Conservation (phyloP, 2,797 vertebrate species). For the Limnodromus scolopaceus region DNA sequence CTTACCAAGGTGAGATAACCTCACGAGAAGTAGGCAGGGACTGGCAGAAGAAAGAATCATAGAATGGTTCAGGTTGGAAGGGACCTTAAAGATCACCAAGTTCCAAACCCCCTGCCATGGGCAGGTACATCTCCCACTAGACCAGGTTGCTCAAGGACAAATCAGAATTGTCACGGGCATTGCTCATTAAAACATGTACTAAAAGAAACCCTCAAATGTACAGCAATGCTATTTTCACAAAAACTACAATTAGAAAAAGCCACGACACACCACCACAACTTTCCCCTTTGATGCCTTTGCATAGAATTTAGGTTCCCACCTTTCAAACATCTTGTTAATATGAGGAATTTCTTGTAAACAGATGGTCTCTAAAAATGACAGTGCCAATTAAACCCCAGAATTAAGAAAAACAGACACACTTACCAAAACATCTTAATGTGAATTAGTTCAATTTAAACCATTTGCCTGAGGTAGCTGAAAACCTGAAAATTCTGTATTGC, state of each 20-base stretch:
- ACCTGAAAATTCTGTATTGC: background rate
- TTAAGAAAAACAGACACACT: constrained; percentile 11
- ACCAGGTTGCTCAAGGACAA: background rate
- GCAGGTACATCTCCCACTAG: too few relatives aligned
- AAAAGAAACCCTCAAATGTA: background rate
- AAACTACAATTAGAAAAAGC: background rate
- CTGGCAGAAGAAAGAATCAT: too few relatives aligned
- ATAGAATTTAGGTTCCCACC: background rate
- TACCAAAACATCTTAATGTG: constrained; percentile 9
- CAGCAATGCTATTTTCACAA: background rate
- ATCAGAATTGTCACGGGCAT: background rate
- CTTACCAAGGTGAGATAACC: too few relatives aligned
- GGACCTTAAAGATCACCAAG: too few relatives aligned
- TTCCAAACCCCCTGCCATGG: too few relatives aligned
- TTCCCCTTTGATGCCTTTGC: background rate
- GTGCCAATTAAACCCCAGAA: background rate
- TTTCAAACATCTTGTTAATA: background rate
- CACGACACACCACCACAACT: background rate
- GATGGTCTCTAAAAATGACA: constrained; percentile 36
- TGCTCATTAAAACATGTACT: background rate
- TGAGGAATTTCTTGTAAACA: constrained; percentile 17
- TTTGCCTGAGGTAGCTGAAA: constrained; percentile 28
- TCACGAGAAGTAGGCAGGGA: too few relatives aligned
- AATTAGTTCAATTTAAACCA: constrained; percentile 53
- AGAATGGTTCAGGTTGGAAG: too few relatives aligned